Base-by-base conservation (phyloP, 2,113 vertebrate genomes). In the Calyptomena viridis region DNA sequence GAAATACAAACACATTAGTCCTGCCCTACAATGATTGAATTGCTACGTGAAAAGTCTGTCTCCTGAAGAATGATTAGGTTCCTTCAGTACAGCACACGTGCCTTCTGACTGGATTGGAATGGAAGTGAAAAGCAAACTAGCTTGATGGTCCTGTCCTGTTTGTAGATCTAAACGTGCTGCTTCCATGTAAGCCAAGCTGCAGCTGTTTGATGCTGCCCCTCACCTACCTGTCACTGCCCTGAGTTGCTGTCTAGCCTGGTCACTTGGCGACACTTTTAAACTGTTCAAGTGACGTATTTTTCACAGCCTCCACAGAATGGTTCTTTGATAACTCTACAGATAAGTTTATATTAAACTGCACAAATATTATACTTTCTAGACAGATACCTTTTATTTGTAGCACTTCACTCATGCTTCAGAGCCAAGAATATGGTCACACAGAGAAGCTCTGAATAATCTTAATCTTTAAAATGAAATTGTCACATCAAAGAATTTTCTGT, bases 201-300 rank as follows among this genome's bases (percentile, higher is more conserved):
- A 77, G 21, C 27, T 46, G 2, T n/a, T 64, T 44, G 31, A 30
- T 69, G 31, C 7, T 75, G 23, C 30, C 11, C 59, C 21, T 63
- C 33, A 37, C 14, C 24, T 35, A 11, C 17, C 9, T 60, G 68
- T 75, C 25, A 21, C 13, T 56, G 5, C 25, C 71, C 39, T 62
- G 55, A 62, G 7, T 42, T 66, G 27, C 33, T 21, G 4, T 55
- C 23, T 75, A 60, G 23, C 5, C 39, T 78, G 14, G n/a, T 47
- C 3, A 11, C 16, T 56, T 56, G 16, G 68, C 8, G 78, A 56
- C 27, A 56, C 6, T 77, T 92, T 58, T 23, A 47, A 87, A 66
- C 4, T 27, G 1, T 23, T 89, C 3, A 4, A 53, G 11, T 35
- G 7, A 7, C 4, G 46, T 31, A 14, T 0, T 1, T 59, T 89